Base-by-base conservation (phyloP, 2,888 invertebrate genomes). In the Eledona agricola region DNA sequence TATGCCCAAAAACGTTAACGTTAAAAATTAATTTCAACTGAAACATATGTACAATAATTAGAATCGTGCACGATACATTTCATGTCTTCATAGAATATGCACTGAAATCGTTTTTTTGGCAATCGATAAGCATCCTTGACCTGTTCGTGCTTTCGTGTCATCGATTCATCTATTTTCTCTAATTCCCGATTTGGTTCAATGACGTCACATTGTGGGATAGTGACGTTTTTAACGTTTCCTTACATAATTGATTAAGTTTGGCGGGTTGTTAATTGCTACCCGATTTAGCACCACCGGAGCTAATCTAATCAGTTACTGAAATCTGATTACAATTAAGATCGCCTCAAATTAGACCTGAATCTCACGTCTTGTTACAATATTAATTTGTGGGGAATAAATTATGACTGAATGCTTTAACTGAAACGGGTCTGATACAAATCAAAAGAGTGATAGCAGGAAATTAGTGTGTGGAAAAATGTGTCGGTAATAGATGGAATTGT, bases 51-150 rank as follows among this genome's bases (percentile, higher is more conserved):
- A 5, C 4, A 5, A 11, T 32, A 28, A 49, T 38, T 49, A 49
- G 10, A 4, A 10, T 19, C 6, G 34, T 16, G 17, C 50, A 50
- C 50, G 50, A 42, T 11, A 50, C 50, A 2, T 50, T 50, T 32
- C 50, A 50, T 50, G 50, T 42, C 28, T 25, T 17, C 17, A 50
- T 50, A 19, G 42, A 50, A 50, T 50, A 50, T 50, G 31, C 34
- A 50, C 11, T 9, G 20, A 10, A 19, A 32, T 40, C 34, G 50
- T 42, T 50, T 50, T n/a, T 45, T 29, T 23, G 19, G 17, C 29
- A 38, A 49, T 49, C 49, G 12, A 49, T 49, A 28, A 42, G 4
- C 17, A 47, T 35, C 46, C 34, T 47, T 47, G 46, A 47, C 37
- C 37, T 23, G 46, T 13, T 25, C 5, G 4, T 4, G 6, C n/a